A percentile compares a stretch with the other conserved stretches of the same genome.
Conservation (phyloP, 2,888 invertebrate genomes). For the Mycalesis mineus region DNA sequence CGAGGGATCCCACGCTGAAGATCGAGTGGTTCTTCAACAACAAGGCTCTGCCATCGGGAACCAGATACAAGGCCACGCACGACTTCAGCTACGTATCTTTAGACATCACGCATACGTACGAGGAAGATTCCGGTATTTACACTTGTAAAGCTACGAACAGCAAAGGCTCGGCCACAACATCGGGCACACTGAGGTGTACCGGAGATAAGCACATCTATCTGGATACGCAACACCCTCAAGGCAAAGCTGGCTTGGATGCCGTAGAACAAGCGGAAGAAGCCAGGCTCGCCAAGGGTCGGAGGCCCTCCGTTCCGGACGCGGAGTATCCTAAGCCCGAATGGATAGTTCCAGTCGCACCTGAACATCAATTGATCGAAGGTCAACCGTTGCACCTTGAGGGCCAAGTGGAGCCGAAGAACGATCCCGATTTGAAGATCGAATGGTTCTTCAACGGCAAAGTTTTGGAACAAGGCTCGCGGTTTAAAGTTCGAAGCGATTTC, state of each 20-base stretch:
- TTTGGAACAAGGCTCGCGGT: conserved; percentile 90
- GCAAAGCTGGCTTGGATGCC: conserved; percentile 91
- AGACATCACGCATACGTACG: conserved; percentile 91
- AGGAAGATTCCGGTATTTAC: conserved; percentile 95
- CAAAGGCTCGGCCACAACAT: conserved; percentile 93
- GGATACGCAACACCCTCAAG: conserved; percentile 97
- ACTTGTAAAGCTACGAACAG: conserved; percentile 93
- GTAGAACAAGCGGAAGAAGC: conserved; percentile 94
- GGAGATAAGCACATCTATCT: conserved; percentile 87
- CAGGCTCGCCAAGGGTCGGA: conserved; percentile 83
- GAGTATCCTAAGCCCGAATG: conserved; percentile 91
- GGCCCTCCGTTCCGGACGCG: conserved; percentile 83
- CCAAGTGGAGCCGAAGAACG: conserved; percentile 95
- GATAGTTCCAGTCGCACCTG: conserved; percentile 88
- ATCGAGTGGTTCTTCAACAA: conserved; percentile 98
- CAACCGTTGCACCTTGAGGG: conserved; percentile 95
- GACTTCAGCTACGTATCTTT: conserved; percentile 98
- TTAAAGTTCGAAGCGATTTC: conserved; percentile 95
- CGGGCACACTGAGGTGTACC: conserved; percentile 91
- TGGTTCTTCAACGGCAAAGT: conserved; percentile 97
- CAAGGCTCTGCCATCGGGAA: conserved; percentile 90
- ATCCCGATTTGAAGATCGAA: conserved; percentile 92
- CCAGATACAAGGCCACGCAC: conserved; percentile 93
- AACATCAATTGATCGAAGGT: conserved; percentile 88
- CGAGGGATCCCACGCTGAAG: conserved; percentile 92